Percentiles rank a stretch among this genome's conserved stretches.
Conservation (phyloP, 2,113 vertebrate genomes). For the Pristiophorus japonicus region DNA sequence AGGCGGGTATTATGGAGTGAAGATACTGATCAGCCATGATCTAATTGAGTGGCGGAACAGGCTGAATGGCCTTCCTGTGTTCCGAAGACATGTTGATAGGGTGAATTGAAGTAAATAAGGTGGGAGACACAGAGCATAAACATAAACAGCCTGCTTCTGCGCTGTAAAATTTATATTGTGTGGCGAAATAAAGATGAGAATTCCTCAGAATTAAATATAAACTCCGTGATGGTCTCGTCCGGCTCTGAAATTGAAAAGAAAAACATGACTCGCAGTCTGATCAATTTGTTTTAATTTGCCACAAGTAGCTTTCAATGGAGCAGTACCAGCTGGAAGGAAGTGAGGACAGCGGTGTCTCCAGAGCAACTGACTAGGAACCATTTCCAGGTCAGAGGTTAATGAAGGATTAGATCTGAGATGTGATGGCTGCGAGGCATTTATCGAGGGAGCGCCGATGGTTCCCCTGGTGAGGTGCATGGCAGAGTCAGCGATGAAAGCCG, state of each 20-base stretch:
- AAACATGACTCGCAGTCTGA: not conserved
- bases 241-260: not conserved
- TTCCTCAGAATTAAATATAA: not conserved
- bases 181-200: not conserved
- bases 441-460: not conserved
- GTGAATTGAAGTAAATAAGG: not conserved
- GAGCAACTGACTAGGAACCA: conserved; percentile 27
- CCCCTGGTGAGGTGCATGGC: not conserved
- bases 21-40: not conserved
- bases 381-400: conserved; percentile 32
- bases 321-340: not conserved
- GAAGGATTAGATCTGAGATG: conserved; percentile 15
- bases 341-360: not conserved
- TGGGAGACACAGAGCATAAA: not conserved
- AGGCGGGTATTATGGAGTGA: not conserved
- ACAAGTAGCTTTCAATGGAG: not conserved
- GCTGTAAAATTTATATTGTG: not conserved
- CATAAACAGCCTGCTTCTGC: not conserved
- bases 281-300: conserved; percentile 26
- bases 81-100: not conserved
- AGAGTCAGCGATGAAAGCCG: not conserved
- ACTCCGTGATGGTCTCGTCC: not conserved
- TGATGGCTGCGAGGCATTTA: conserved; percentile 14
- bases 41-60: not conserved
- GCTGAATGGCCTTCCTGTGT: not conserved